phyloP scores from a whole-genome alignment of 2,113 vertebrate genomes.

The Salvelinus fontinalis region DNA sequence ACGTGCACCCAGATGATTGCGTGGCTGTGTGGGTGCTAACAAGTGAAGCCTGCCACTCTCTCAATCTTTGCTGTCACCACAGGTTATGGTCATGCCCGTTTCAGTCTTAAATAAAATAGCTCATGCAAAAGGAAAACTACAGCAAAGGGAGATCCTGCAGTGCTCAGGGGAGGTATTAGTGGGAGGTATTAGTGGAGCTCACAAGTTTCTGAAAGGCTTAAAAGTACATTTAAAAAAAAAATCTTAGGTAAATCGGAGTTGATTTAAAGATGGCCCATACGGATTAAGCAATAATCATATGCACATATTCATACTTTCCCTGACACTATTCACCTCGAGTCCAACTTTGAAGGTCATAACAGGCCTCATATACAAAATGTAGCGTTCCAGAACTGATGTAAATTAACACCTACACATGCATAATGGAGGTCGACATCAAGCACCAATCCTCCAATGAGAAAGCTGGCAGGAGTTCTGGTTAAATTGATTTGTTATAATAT shows the following conservation, averaged over 20 bases:
- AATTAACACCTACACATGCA: slow-evolving; percentile 42
- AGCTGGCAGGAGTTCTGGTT: slow-evolving; percentile 42
- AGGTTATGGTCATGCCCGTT: no score
- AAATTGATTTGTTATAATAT: slow-evolving; percentile 58
- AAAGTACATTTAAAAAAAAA: slow-evolving; percentile 14
- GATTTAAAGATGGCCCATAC: background rate
- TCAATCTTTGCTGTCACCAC: no score
- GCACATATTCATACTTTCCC: slow-evolving; percentile 14
- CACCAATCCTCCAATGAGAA: slow-evolving; percentile 51
- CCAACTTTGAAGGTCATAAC: slow-evolving; percentile 34
- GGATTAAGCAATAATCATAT: slow-evolving; percentile 5
- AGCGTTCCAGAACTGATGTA: slow-evolving; percentile 30
- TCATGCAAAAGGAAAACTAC: background rate
- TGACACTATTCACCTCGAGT: background rate
- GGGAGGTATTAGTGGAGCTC: slow-evolving; percentile 21
- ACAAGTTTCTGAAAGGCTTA: slow-evolving; percentile 22
- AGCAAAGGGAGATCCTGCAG: background rate
- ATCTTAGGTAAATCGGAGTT: background rate
- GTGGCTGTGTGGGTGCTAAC: no score
- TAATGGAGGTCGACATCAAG: slow-evolving; percentile 44
- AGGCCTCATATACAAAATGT: slow-evolving; percentile 6
- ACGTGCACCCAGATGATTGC: no score
- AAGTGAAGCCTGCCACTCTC: background rate
- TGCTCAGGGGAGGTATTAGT: slow-evolving; percentile 1
- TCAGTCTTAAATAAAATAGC: no score